Conservation (phyloP, 1,140 invertebrate species). For the Lucilia sericata region DNA sequence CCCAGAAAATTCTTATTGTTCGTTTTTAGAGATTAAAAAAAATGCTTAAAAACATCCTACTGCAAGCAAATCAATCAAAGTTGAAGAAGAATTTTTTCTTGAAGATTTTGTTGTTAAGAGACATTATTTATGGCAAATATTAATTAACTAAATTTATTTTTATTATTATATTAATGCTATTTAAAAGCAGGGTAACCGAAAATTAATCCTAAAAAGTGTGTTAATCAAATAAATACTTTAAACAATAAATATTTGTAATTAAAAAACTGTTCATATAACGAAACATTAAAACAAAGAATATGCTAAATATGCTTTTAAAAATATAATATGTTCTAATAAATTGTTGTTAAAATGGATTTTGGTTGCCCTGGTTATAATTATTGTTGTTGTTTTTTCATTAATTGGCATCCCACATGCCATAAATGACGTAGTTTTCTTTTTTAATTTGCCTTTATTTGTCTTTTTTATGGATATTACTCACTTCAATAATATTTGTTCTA, state of each 20-base stretch:
- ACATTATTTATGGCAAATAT: not conserved
- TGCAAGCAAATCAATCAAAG: not conserved
- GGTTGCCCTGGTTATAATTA: too few species aligned
- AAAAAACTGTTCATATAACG: too few species aligned
- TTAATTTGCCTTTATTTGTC: not conserved
- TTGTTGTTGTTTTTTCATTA: too few species aligned
- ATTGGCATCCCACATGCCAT: not conserved
- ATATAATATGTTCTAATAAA: too few species aligned
- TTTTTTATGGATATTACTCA: constrained; percentile 1
- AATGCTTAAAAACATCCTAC: not conserved
- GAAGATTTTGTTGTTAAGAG: not conserved
- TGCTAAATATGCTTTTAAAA: too few species aligned
- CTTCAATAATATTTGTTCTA: not conserved
- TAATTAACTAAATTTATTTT: not conserved
- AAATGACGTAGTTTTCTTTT: not conserved
- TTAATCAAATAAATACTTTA: too few species aligned
- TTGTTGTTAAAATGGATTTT: too few species aligned
- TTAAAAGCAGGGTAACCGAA: too few species aligned
- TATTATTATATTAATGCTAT: too few species aligned
- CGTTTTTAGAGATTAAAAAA: not conserved
- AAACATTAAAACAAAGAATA: too few species aligned
- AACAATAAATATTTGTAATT: too few species aligned
- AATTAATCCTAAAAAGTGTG: too few species aligned
- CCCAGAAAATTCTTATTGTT: not conserved
- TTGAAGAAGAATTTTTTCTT: not conserved